phyloP scores from a whole-genome alignment of 2,113 vertebrate species.

The Phylloscopus whistleri region DNA sequence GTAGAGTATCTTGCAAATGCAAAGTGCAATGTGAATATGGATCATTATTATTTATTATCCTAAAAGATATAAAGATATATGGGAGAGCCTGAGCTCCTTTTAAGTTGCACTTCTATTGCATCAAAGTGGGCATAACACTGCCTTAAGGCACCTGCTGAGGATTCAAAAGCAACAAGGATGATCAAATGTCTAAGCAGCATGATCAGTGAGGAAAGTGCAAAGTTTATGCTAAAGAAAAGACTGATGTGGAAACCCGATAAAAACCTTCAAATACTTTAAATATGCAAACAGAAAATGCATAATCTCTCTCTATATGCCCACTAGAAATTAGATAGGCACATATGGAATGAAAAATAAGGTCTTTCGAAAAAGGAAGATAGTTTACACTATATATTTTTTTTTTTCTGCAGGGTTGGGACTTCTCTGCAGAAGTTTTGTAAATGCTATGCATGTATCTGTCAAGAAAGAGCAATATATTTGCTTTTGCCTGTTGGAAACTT shows the following conservation, averaged over 20 bases:
- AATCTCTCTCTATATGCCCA: not conserved
- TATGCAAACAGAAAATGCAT: not conserved
- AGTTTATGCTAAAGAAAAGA: conserved; percentile 18
- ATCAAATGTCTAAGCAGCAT: conserved; percentile 41
- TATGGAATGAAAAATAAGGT: not conserved
- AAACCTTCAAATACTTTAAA: conserved; percentile 4
- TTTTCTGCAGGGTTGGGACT: not conserved
- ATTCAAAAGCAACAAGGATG: conserved; percentile 47
- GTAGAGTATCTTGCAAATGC: conserved; percentile 17
- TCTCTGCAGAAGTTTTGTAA: not conserved
- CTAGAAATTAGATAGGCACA: not conserved
- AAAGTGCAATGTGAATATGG: conserved; percentile 15
- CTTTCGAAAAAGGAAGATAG: not conserved
- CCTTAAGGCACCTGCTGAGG: conserved; percentile 40
- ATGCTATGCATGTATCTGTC: fast-evolving
- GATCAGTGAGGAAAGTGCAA: conserved; percentile 16
- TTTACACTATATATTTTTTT: not conserved
- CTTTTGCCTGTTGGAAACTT: not conserved
- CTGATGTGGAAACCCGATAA: not conserved
- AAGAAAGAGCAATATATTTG: not conserved
- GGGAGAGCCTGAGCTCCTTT: conserved; percentile 15
- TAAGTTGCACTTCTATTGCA: conserved; percentile 30
- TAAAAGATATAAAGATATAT: conserved; percentile 58
- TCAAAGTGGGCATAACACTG: conserved; percentile 47
- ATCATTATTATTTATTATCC: conserved; percentile 62